Base-by-base conservation (phyloP, 2,797 vertebrate genomes). In the Malacoctenus gilli region DNA sequence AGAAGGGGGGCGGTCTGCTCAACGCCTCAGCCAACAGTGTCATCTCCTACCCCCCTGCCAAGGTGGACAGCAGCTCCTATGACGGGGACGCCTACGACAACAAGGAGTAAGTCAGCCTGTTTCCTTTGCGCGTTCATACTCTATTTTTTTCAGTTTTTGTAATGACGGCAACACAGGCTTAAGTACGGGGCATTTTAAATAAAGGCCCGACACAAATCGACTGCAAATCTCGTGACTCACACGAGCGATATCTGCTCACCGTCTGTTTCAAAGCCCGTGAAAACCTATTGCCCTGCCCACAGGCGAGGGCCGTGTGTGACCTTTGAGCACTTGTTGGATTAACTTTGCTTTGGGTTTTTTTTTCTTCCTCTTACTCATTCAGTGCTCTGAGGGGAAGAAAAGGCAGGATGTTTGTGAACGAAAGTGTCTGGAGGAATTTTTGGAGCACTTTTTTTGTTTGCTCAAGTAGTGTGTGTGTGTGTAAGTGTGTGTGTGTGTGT, bases 1-100 rank as follows among this genome's bases (percentile, higher is more conserved):
- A 95, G 84, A 96, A 95, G 74, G 91, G 88, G 1, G 87, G 63
- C 1, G 92, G 87, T 19, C 87, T 91, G 23, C 72, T 93, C 36
- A 83, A 88, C 0, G 83, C 86, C 70, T 81, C 89, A 0, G 83
- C 83, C 0, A 93, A 93, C 72, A 93, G 89, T 44, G 79, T 92
- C 55, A 85, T 81, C 61, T 86, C 90, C 56, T 92, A 85, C 79
- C 82, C 89, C 50, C 85, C 88, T 0, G 37, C 54, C 20, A 91
- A 92, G 41, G 66, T 57, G 23, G 87, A 89, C 1, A 85, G 77
- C 42, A 65, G 84, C 66, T 89, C 80, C 59, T 69, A 79, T 13
- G 53, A 81, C 0, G 90, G 46, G 8, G 84, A 89, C 32, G 63
- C 63, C 21, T 82, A 72, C 53, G 76, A 82, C 70, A 53, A 75